Evolutionary conservation across 2,888 invertebrate species (phyloP), one percentile per base, ranked within the genome.

Genomic region (Drosophila kanekoi): DNA sequence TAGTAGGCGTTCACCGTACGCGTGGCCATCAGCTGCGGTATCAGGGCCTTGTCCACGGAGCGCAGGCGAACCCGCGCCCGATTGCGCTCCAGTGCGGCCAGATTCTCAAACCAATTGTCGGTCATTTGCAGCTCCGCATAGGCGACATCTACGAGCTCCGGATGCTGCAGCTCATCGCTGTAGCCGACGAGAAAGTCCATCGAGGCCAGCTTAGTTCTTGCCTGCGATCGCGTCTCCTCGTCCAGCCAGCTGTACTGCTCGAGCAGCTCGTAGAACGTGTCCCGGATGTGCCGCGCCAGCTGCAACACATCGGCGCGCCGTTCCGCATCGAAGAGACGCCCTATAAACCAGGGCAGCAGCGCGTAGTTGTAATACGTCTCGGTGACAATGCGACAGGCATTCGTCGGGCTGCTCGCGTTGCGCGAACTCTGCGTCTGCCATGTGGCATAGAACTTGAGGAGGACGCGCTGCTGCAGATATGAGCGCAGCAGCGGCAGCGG

Each of bases 1-100:
- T 91, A 91, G 40, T 90, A 91, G 1, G 91, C 91, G 51, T 91
- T 91, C 6, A 91, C 91, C 16, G 87, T 79, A 3, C 87, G 87
- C 14, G 91, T 91, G 0, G 90, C 85, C 72, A 91, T 86, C 4
- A 90, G 64, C 4, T 86, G 67, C 0, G 90, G 89, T 56, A 91
- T 87, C 18, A 89, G 40, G 0, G 91, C 86, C 23, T 87, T 90
- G 40, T 89, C 86, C 41, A 91, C 88, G 0, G 88, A 89, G 3
- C 77, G 70, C 1, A 87, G 28, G 0, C 84, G 79, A 4, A 84
- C 62, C 4, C 54, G 48, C 0, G 91, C 90, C 0, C 90, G 83
- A 68, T 86, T 77, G 2, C 51, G 35, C 43, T 91, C 91, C n/a
- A 91, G 45, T 9, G 53, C 65, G 20, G 73, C 77, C 3, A 91